Percentiles rank a stretch among this genome's conserved stretches.
Conservation (phyloP, 2,888 invertebrate genomes). For the Gibbula magus region DNA sequence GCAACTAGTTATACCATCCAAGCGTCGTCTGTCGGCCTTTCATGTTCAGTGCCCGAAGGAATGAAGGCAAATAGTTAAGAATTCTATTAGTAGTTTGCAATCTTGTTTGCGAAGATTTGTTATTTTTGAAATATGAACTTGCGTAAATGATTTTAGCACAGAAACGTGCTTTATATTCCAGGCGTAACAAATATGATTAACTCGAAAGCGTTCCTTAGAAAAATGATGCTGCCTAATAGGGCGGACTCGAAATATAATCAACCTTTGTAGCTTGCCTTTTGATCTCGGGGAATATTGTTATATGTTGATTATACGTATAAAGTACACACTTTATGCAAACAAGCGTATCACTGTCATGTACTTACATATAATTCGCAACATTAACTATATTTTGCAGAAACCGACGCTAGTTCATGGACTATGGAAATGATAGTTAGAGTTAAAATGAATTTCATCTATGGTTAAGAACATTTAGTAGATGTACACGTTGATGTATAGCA, state of each 20-base stretch:
- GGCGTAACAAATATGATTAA: slow-evolving; percentile 1
- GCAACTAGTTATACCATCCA: background rate
- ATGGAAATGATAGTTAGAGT: too few species aligned
- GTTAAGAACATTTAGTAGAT: too few species aligned
- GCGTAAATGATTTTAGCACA: background rate
- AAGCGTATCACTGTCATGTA: too few species aligned
- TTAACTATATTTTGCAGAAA: too few species aligned
- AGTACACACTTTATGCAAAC: too few species aligned
- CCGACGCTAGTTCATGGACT: too few species aligned
- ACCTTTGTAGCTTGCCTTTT: background rate
- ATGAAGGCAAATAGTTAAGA: background rate
- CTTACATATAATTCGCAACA: too few species aligned
- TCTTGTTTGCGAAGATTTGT: background rate
- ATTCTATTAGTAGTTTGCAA: slow-evolving; percentile 3
- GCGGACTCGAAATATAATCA: background rate
- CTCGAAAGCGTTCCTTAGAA: background rate
- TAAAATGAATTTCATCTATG: too few species aligned
- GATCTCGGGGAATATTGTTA: too few species aligned
- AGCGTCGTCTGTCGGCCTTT: slow-evolving; percentile 1
- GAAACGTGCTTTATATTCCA: background rate
- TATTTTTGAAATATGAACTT: slow-evolving; percentile 13
- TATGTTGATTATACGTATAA: too few species aligned
- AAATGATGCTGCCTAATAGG: background rate
- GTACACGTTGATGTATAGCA: too few species aligned
- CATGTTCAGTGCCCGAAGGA: background rate